Base-by-base conservation (phyloP, 1,140 invertebrate genomes). In the Dreissena polymorpha region DNA sequence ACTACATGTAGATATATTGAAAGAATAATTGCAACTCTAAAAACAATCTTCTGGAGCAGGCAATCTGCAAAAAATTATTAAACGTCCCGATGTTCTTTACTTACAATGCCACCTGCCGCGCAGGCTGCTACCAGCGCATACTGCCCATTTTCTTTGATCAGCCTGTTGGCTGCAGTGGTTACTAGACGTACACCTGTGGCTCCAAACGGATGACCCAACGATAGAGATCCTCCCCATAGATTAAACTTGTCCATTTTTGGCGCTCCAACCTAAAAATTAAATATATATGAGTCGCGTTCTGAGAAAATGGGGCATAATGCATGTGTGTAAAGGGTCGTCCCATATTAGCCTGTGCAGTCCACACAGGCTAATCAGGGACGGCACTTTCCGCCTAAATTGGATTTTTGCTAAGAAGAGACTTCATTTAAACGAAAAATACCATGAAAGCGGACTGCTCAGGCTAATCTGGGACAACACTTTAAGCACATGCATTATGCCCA, bases 161-260 rank as follows among this genome's bases (percentile, higher is more conserved):
- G 94, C 78, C 99, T 94, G 92, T 99, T 97, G 13, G 98, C 98
- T 29, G 96, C 95, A 92, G 97, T 97, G 88, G 96, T 95, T 0
- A 96, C 95, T 63, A 97, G 93, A 29, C 97, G 94, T 14, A 96
- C 94, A 90, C 96, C 99, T 69, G 99, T 99, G 60, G 99, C 99
- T 55, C 98, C 99, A 93, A 99, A 99, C 18, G 99, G 99, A 95
- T 99, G 99, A 68, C 99, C 99, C 88, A 99, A 96, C 10, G 98
- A 99, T 5, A 99, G 94, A 0, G 98, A 99, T 60, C 99, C 99
- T 83, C 99, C 99, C 99, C 99, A 99, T 7, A 94, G 94, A 92
- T 99, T 99, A 93, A 99, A 97, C 93, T 99, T 99, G 57, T 95
- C 95, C 88, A 99, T 88, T 89, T 97, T 96, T 0, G 98, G 96